Conservation (phyloP, 2,113 vertebrate species). For the Puntigrus tetrazona region DNA sequence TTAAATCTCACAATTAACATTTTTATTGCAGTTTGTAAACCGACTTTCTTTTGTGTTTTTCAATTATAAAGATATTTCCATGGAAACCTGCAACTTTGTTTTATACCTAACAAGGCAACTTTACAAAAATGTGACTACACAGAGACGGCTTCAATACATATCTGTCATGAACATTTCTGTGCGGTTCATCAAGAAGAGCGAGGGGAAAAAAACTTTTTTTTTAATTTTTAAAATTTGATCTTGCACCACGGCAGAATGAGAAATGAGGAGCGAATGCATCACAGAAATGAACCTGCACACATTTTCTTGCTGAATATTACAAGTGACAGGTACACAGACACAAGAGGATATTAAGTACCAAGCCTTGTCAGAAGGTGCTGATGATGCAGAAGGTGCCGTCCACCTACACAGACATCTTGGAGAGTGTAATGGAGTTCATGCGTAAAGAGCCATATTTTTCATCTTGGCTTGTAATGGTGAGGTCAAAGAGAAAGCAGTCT, state of each 20-base stretch:
- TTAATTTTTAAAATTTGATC: too few species aligned
- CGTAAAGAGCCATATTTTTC: neutral
- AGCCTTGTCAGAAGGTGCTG: neutral
- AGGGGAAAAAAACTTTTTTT: neutral
- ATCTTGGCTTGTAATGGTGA: neutral
- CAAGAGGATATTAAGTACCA: slow-evolving; percentile 12
- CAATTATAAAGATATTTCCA: neutral
- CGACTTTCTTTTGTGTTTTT: neutral
- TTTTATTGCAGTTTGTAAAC: neutral
- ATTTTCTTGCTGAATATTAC: neutral
- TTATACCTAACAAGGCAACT: too few species aligned
- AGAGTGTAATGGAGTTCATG: neutral
- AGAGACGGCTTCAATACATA: neutral
- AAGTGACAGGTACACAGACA: neutral
- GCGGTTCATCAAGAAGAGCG: neutral
- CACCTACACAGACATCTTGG: neutral
- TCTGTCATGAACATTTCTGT: neutral
- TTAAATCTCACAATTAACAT: neutral
- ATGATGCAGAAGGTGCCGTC: neutral
- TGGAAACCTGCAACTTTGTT: too few species aligned
- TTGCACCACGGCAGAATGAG: neutral
- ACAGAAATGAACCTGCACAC: neutral
- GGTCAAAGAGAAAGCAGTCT: neutral
- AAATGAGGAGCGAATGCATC: neutral
- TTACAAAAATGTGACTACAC: too few species aligned